Conservation (phyloP, 2,888 invertebrate genomes). For the Rotaria sp. region DNA sequence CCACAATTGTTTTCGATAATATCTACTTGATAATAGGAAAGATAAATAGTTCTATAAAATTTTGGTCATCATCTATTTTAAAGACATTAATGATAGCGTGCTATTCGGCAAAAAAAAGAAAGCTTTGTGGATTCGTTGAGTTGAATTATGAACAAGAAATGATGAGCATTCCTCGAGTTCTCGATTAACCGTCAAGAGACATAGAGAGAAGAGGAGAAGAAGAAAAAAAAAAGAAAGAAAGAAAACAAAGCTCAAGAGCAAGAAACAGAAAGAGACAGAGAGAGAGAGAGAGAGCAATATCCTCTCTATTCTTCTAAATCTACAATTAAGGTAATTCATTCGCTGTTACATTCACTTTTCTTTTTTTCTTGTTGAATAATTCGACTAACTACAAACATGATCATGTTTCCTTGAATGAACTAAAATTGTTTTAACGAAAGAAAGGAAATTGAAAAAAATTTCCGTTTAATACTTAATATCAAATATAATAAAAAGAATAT, state of each 20-base stretch:
- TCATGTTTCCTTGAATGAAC: background rate
- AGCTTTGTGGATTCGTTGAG: background rate
- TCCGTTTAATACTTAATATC: background rate
- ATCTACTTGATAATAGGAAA: no score
- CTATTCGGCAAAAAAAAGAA: background rate
- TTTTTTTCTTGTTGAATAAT: background rate
- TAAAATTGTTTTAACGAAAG: background rate
- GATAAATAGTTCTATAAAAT: background rate
- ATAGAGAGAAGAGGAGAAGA: background rate
- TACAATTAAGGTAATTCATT: background rate
- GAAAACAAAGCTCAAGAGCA: no score
- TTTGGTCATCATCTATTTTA: background rate
- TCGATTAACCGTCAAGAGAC: background rate
- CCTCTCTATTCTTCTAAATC: background rate
- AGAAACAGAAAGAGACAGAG: background rate
- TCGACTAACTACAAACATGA: background rate
- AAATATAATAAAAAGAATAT: no score
- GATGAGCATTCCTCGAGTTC: slow-evolving; percentile 8
- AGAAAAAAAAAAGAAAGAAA: background rate
- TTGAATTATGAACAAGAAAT: background rate
- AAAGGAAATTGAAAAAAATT: background rate
- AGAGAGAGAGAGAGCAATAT: background rate
- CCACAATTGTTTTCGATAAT: background rate
- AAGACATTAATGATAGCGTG: background rate
- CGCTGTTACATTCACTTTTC: background rate